Base-by-base conservation (phyloP, 2,113 vertebrate genomes). In the Tychaedon coryphoeus region DNA sequence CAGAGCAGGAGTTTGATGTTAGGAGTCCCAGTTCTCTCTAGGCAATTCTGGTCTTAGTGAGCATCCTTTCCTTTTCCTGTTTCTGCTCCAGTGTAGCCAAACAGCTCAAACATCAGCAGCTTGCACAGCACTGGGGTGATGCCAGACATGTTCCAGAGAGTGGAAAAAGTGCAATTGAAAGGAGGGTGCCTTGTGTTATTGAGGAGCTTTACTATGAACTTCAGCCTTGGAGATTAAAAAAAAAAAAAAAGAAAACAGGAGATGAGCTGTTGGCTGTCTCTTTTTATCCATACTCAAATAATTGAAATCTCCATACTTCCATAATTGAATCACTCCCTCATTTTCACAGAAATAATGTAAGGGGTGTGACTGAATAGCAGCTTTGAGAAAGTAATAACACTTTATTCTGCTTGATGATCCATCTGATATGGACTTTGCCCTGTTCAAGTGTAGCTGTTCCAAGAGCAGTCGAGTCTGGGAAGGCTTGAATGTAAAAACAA, bases 401-500 rank as follows among this genome's bases (percentile, higher is more conserved):
- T 96, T 92, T 77, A 90, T 95, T 94, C 83, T 95, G 86, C 90
- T 89, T 95, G 79, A 87, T 24, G 53, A 89, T 94, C 93, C 84
- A 42, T 94, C 95, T 91, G 88, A 94, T 97, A 85, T 14, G 81
- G 95, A 92, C 96, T 95, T 91, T 96, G 95, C 72, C 93, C 85
- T 97, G 78, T 92, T 31, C 89, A 94, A 96, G 61, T 48, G 83
- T 88, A 95, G 90, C 89, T 97, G 80, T 96, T 97, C 96, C 95
- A 97, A 94, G 91, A 94, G 80, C 74, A 53, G 40, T 92, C 64
- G 15, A 71, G 91, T 91, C 94, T 95, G 93, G 93, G 97, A 98
- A 98, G 90, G 82, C 96, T 96, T 96, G 94, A 97, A 95, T 85
- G 74, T 96, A 96, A 95, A 97, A 98, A 97, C 95, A 97, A 97